phyloP scores from a whole-genome alignment of 1,140 invertebrate genomes.

The Monochamus saltuarius region DNA sequence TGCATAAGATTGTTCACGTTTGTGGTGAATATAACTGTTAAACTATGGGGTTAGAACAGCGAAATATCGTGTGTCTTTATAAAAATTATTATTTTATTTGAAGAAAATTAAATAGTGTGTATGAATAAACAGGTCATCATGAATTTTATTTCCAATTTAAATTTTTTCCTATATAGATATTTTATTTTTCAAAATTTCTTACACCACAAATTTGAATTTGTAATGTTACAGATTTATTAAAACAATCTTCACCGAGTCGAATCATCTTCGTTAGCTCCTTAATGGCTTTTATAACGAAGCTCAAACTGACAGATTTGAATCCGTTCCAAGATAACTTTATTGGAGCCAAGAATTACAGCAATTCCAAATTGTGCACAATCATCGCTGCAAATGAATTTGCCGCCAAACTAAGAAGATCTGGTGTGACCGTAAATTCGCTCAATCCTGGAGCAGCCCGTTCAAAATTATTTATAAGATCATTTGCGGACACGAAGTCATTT shows the following conservation, averaged over 20 bases:
- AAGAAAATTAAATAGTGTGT: too few species aligned
- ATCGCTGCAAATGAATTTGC: conserved; percentile 66
- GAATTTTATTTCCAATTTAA: too few species aligned
- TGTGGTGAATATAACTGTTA: too few species aligned
- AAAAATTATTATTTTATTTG: too few species aligned
- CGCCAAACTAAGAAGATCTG: conserved; percentile 57
- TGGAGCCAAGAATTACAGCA: conserved; percentile 31
- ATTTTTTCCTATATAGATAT: too few species aligned
- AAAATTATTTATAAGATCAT: background rate
- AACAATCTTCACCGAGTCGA: conserved; percentile 51
- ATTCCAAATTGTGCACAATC: conserved; percentile 65
- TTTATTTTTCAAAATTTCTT: too few species aligned
- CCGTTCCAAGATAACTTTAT: background rate
- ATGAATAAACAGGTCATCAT: too few species aligned
- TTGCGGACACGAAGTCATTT: background rate
- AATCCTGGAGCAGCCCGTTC: conserved; percentile 5
- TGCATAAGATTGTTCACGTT: too few species aligned
- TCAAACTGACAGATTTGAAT: conserved; percentile 48
- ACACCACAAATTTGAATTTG: too few species aligned
- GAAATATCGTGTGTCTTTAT: too few species aligned
- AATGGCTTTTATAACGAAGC: conserved; percentile 48
- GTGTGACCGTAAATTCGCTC: conserved; percentile 15
- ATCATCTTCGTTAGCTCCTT: conserved; percentile 53
- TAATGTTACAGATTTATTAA: conserved; percentile 52
- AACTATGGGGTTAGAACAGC: too few species aligned